Percentiles rank a stretch among this genome's conserved stretches.
Evolutionary conservation across 1,140 invertebrate species (phyloP).

Genomic region (Drosophila lacteicornis): DNA sequence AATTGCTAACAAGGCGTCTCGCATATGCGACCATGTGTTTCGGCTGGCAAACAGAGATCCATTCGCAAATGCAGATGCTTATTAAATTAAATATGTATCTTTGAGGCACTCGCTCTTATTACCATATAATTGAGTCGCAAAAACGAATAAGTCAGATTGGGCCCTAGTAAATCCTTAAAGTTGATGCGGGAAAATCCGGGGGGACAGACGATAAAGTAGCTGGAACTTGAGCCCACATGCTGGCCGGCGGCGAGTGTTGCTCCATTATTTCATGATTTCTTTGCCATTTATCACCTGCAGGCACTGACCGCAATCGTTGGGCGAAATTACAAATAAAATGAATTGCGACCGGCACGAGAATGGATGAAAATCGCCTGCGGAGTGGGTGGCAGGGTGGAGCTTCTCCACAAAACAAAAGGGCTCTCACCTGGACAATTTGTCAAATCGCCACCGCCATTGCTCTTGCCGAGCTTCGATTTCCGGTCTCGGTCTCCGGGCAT

Average conservation of each 20-base stretch:
- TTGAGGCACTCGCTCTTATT: constrained; percentile 28
- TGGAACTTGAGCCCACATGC: constrained; percentile 54
- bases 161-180: constrained; percentile 20
- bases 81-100: constrained; percentile 80
- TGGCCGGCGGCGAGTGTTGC: constrained; percentile 66
- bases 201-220: constrained; percentile 32
- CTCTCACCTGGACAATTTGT: constrained; percentile 73
- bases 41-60: constrained; percentile 32
- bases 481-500: constrained; percentile 27
- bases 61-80: constrained; percentile 66
- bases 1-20: constrained; percentile 75
- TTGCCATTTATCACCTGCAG: constrained; percentile 80
- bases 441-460: constrained; percentile 81
- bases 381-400: neutral
- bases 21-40: constrained; percentile 70
- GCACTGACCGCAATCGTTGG: constrained; percentile 39
- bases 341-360: constrained; percentile 28
- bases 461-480: constrained; percentile 64
- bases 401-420: constrained; percentile 62
- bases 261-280: constrained; percentile 77
- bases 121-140: constrained; percentile 50
- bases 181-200: neutral
- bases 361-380: constrained; percentile 30
- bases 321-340: constrained; percentile 74
- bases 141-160: constrained; percentile 1